Evolutionary conservation across 2,888 invertebrate genomes (phyloP).

Genomic region (Brachypterus glaber): DNA sequence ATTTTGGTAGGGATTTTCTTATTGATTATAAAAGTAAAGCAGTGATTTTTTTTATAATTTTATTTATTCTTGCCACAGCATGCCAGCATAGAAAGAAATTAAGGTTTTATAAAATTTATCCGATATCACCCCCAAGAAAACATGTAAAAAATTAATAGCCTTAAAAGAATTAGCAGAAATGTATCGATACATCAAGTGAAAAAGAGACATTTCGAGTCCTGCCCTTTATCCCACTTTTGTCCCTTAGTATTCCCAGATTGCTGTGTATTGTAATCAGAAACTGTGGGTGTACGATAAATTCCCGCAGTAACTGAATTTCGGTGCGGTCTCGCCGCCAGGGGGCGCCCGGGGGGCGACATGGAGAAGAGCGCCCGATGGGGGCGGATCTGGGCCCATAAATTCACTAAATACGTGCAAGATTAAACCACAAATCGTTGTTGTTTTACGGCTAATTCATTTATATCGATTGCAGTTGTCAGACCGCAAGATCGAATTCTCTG

Average conservation of each 20-base stretch:
- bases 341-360: constrained; percentile 20
- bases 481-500: constrained; percentile 22
- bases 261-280: constrained; percentile 4
- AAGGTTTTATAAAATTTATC: no score
- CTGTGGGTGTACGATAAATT: constrained; percentile 1
- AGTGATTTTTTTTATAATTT: no score
- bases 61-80: no score
- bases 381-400: constrained; percentile 37
- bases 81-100: no score
- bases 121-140: no score
- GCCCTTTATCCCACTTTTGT: constrained; percentile 1
- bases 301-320: constrained; percentile 25
- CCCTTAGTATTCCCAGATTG: background rate
- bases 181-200: background rate
- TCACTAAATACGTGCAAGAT: constrained; percentile 41
- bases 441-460: constrained; percentile 43
- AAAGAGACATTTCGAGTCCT: background rate
- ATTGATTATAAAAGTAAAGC: no score
- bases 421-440: constrained; percentile 43
- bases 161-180: no score
- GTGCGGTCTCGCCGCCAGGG: constrained; percentile 20
- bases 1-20: no score
- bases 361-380: constrained; percentile 27
- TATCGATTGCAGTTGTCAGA: constrained; percentile 34
- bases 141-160: no score